Conservation (phyloP, 2,888 invertebrate species). For the Parapristionchus giblindavisi region DNA sequence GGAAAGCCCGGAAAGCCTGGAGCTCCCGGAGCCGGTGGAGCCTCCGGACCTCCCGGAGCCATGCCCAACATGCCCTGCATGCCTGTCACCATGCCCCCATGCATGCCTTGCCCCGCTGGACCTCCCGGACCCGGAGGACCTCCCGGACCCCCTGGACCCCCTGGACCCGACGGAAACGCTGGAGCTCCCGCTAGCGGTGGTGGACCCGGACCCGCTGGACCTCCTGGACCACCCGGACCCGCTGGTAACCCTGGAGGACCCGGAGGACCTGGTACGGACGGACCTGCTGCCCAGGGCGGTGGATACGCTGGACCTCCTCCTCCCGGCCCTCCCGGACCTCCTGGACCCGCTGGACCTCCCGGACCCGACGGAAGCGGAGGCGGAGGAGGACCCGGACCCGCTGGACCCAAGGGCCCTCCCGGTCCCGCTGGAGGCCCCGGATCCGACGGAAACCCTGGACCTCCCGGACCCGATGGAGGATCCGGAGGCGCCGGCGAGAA, state of each 20-base stretch:
- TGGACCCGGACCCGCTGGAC: conserved; percentile 35
- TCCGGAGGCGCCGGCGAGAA: conserved; percentile 31
- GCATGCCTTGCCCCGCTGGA: conserved; percentile 25
- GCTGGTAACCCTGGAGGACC: conserved; percentile 30
- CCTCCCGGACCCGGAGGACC: conserved; percentile 38
- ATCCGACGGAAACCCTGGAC: conserved; percentile 26
- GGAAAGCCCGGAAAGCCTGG: conserved; percentile 35
- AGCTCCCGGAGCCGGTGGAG: conserved; percentile 25
- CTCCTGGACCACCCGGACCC: conserved; percentile 32
- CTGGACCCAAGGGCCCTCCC: conserved; percentile 3
- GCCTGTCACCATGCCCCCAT: conserved; percentile 29
- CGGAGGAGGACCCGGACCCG: conserved; percentile 2
- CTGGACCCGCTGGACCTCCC: conserved; percentile 28
- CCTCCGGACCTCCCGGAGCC: conserved; percentile 21
- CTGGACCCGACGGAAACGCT: conserved; percentile 29
- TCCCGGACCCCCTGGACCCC: conserved; percentile 23
- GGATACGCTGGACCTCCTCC: conserved; percentile 19
- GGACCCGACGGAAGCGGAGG: conserved; percentile 8
- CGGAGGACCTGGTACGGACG: conserved; percentile 30
- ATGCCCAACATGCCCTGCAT: conserved; percentile 23
- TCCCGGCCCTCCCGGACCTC: conserved; percentile 33
- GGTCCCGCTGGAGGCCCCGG: conserved; percentile 34
- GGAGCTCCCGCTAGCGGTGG: conserved; percentile 32
- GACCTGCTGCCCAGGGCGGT: conserved; percentile 12
- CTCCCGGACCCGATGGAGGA: conserved; percentile 27